Base-by-base conservation (phyloP, 92 coral and sea anemone species). In the Porites rus region DNA sequence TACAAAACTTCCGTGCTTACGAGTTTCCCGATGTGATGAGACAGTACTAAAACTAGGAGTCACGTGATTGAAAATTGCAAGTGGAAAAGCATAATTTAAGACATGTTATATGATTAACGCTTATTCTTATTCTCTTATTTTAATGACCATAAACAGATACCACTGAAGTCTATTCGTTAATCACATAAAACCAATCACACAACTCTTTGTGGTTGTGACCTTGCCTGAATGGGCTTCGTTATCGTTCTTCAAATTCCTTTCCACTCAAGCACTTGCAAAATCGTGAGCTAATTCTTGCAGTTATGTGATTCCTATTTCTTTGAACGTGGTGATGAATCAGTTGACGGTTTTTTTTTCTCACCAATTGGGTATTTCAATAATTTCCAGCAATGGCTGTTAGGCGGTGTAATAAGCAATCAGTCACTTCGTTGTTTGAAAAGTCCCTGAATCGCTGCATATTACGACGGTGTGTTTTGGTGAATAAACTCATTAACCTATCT, bases 181-280 rank as follows among this genome's bases (percentile, higher is more conserved):
- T 62, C 66, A 62, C 18, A 76, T 59, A 60, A 28, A 76, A 28
- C 80, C 80, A 59, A 76, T 76, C 60, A 60, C 46, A 38, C 10
- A 22, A 7, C 69, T 24, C 62, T 60, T 76, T 76, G 25, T 76
- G 25, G 53, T 25, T 51, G 7, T 16, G 80, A 76, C 51, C 22
- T 25, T 60, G 67, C 31, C 17, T 12, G 6, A 59, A 31, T 60
- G 69, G 80, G 17, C 20, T 76, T 25, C 22, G 20, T 25, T 38
- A 10, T 31, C 83, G 73, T 79, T 10, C 83, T 65, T 79, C 20
- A 53, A 46, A 79, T 79, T 64, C 83, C 66, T 79, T 61, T 79
- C 22, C 83, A 64, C 67, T 79, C 61, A 66, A 79, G 73, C 83
- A 66, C 19, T n/a, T 38, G 61, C 43, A 72, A 6, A 18, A 64